These are phyloP conservation scores for Regulus satrapa DNA, from an alignment of 2,113 vertebrate species.

Conservation along the genomic window DNA sequence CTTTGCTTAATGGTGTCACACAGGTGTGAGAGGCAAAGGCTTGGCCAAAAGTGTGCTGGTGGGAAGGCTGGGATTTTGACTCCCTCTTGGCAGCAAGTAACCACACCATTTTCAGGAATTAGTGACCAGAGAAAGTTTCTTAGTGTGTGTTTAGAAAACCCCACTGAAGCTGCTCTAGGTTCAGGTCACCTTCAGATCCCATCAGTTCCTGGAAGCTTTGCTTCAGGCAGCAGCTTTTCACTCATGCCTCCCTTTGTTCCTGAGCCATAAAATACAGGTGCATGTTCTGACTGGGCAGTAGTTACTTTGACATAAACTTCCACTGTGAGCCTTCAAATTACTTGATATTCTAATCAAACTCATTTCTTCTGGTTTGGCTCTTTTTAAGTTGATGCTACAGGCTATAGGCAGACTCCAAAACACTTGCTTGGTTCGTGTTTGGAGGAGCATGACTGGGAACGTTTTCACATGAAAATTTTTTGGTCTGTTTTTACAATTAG, in stretches of 20 bases:
- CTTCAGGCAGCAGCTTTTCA: not conserved
- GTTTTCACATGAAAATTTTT: not conserved
- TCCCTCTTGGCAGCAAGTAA: not conserved
- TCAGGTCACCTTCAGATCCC: not conserved
- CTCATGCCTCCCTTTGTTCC: not conserved
- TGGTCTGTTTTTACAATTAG: not conserved
- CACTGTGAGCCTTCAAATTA: not conserved
- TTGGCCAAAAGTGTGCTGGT: not conserved
- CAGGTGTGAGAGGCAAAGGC: not conserved
- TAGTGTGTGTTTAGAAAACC: not conserved
- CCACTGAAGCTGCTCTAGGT: not conserved
- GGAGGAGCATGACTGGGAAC: not conserved
- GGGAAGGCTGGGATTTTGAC: not conserved
- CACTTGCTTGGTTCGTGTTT: not conserved
- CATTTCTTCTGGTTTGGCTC: not conserved
- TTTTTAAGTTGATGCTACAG: not conserved
- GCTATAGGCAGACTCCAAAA: not conserved
- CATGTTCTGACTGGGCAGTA: not conserved
- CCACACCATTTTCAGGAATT: not conserved
- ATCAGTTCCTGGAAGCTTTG: not conserved
- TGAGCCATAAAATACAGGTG: not conserved
- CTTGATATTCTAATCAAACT: not conserved
- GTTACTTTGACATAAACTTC: not conserved
- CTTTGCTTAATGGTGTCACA: not conserved
- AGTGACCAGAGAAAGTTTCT: not conserved